These are phyloP conservation scores for Perithous albicinctus DNA, from an alignment of 2,888 invertebrate species.

Conservation along the genomic window DNA sequence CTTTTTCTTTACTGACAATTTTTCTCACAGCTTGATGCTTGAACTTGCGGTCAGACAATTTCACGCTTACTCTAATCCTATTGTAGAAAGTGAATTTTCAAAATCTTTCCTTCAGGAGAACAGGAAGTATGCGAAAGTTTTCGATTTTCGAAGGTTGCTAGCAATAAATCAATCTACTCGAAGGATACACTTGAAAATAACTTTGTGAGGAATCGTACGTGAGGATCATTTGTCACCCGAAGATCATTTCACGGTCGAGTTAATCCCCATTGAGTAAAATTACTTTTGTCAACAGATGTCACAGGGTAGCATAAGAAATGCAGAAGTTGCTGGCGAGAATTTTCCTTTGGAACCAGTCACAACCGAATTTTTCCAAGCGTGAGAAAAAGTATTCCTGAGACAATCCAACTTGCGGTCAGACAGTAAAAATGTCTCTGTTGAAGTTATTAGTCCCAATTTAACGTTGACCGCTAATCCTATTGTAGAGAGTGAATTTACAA, in stretches of 20 bases:
- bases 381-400: background rate
- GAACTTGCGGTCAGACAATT: too few relatives aligned
- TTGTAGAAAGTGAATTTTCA: background rate
- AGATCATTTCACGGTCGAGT: background rate
- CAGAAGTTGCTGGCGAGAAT: constrained; percentile 49
- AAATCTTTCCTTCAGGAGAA: background rate
- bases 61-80: too few relatives aligned
- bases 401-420: background rate
- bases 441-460: background rate
- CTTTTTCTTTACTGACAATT: too few relatives aligned
- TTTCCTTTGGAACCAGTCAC: background rate
- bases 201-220: too few relatives aligned
- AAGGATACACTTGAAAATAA: too few relatives aligned
- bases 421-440: too few relatives aligned
- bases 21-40: too few relatives aligned
- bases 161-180: too few relatives aligned
- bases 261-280: constrained; percentile 68
- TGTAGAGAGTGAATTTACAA: background rate
- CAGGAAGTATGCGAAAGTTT: too few relatives aligned
- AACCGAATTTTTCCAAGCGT: background rate
- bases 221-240: too few relatives aligned
- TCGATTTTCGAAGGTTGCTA: too few relatives aligned
- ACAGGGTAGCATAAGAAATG: constrained; percentile 68
- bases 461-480: background rate
- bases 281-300: constrained; percentile 73